These are phyloP conservation scores for Germaria angustata DNA, from an alignment of 2,888 invertebrate species.

Conservation along the genomic window DNA sequence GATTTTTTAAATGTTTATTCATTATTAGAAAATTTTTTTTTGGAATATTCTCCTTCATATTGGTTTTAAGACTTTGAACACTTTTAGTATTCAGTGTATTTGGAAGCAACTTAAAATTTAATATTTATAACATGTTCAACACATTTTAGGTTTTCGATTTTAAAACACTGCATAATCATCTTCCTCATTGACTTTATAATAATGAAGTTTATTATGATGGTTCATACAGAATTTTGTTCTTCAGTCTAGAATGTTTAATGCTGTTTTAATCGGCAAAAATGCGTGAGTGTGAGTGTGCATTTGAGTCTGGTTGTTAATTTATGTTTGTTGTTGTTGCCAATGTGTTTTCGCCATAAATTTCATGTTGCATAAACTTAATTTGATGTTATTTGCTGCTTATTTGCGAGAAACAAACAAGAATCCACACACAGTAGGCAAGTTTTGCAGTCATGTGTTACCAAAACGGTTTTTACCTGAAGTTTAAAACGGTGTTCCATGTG, in stretches of 20 bases:
- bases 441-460: slow-evolving; percentile 65
- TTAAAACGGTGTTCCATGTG: slow-evolving; percentile 35
- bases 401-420: slow-evolving; percentile 16
- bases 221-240: slow-evolving; percentile 6
- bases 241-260: not conserved
- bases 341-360: slow-evolving; percentile 49
- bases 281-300: not conserved
- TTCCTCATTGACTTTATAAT: not conserved
- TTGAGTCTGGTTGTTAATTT: not conserved
- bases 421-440: slow-evolving; percentile 26
- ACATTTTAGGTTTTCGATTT: slow-evolving; percentile 48
- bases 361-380: slow-evolving; percentile 60
- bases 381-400: slow-evolving; percentile 52
- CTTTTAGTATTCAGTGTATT: not conserved
- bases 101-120: not conserved
- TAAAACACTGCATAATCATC: slow-evolving; percentile 8
- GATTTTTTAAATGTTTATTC: too few species aligned
- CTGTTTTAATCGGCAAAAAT: not conserved
- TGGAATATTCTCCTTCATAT: too few species aligned
- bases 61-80: not conserved
- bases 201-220: slow-evolving; percentile 8
- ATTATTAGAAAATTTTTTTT: too few species aligned
- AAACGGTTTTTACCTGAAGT: slow-evolving; percentile 56
- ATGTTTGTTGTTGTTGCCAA: slow-evolving; percentile 3
- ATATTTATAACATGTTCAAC: slow-evolving; percentile 54